phyloP scores from a whole-genome alignment of 2,113 vertebrate genomes.

The Sander vitreus region DNA sequence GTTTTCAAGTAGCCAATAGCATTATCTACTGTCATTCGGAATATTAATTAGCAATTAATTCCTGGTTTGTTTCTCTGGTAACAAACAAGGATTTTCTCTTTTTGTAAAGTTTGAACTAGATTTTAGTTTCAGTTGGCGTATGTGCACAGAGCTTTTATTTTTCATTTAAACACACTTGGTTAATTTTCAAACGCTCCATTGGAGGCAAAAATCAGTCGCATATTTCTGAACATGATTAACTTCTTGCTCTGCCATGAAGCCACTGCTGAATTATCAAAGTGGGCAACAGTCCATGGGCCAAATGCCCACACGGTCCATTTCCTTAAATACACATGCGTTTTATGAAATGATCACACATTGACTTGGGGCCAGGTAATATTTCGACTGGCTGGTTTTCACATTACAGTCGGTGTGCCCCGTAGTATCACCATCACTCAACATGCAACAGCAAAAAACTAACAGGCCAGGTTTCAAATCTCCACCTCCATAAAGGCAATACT shows the following conservation, averaged over 20 bases:
- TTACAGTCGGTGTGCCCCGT: no score
- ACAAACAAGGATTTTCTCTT: neutral
- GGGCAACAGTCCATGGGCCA: no score
- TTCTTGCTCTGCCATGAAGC: no score
- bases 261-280: no score
- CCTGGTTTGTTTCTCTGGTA: neutral
- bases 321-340: no score
- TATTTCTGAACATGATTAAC: no score
- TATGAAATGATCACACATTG: no score
- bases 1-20: neutral
- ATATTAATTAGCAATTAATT: neutral
- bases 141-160: neutral
- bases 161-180: neutral
- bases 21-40: neutral
- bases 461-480: neutral
- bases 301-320: no score
- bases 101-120: neutral
- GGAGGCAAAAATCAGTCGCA: neutral
- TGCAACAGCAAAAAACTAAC: neutral
- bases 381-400: no score
- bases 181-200: neutral
- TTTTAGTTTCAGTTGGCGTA: neutral
- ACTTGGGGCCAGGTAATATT: no score
- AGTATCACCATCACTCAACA: neutral
- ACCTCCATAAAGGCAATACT: no score